Percentiles rank a stretch among this genome's conserved stretches.
Conservation (phyloP, 1,140 invertebrate genomes). For the Aphidius ervi region DNA sequence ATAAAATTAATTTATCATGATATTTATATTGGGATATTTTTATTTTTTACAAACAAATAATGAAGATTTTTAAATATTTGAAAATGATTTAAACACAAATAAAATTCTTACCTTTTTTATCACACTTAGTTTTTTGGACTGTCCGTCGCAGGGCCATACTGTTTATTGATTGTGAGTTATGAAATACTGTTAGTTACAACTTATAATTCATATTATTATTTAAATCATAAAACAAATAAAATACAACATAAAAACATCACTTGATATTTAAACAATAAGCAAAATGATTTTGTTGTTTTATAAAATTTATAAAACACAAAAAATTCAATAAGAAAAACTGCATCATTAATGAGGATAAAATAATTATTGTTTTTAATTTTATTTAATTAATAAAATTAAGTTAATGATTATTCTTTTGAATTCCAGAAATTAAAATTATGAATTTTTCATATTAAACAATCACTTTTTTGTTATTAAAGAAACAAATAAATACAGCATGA, state of each 20-base stretch:
- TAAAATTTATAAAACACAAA: no score
- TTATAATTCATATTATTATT: neutral
- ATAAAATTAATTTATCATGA: slow-evolving; percentile 11
- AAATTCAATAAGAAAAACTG: no score
- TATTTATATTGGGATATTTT: neutral
- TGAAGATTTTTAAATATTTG: neutral
- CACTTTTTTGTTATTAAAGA: no score
- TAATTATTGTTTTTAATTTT: no score
- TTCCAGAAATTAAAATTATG: no score
- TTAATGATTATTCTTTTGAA: no score
- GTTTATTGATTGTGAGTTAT: slow-evolving; percentile 12
- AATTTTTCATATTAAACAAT: no score
- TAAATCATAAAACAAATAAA: neutral
- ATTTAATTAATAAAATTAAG: no score
- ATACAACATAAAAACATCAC: slow-evolving; percentile 2
- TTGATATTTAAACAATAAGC: neutral
- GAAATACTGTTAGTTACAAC: slow-evolving; percentile 16
- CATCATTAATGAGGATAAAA: no score
- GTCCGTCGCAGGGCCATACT: slow-evolving; percentile 17
- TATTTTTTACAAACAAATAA: neutral
- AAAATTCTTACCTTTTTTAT: slow-evolving; percentile 8
- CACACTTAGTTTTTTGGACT: slow-evolving; percentile 3
- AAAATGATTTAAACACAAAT: neutral
- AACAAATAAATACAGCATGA: no score
- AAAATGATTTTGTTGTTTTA: no score